Evolutionary conservation across 2,797 vertebrate species (phyloP).

Genomic region (Galaxias olidus): DNA sequence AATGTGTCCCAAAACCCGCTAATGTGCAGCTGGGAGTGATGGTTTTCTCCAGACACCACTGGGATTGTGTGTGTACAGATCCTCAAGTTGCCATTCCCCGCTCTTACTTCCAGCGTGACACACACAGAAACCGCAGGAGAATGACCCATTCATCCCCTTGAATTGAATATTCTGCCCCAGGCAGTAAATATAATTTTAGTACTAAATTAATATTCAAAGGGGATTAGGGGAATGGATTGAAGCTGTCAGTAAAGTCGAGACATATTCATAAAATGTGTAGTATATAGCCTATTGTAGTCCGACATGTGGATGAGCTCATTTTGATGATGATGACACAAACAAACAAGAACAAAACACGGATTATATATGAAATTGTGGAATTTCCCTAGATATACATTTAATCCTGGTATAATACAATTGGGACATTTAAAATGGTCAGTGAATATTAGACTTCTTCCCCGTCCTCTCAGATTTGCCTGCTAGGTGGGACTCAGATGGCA

Average conservation of each 20-base stretch:
- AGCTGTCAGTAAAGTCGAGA: too few species aligned
- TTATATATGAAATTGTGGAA: constrained; percentile 21
- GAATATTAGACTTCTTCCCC: constrained; percentile 11
- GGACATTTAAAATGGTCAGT: constrained; percentile 16
- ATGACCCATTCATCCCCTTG: not conserved
- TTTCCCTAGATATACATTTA: constrained; percentile 9
- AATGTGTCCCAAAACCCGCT: constrained; percentile 51
- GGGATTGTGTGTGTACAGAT: constrained; percentile 41
- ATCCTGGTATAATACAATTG: constrained; percentile 32
- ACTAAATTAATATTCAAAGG: too few species aligned
- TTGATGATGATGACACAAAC: not conserved
- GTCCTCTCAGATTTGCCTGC: not conserved
- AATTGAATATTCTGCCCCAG: not conserved
- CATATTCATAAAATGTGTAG: too few species aligned
- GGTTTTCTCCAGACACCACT: constrained; percentile 37
- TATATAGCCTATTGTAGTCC: too few species aligned
- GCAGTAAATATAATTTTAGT: too few species aligned
- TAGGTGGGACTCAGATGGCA: not conserved
- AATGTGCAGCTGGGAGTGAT: constrained; percentile 52
- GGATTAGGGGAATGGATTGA: too few species aligned
- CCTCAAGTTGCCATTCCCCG: constrained; percentile 27
- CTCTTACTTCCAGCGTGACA: constrained; percentile 30
- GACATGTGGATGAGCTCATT: too few species aligned
- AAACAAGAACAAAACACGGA: constrained; percentile 2
- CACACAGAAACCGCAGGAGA: too few species aligned